These are phyloP conservation scores for Sminthurinus signatus DNA, from an alignment of 1,140 invertebrate species.

Conservation along the genomic window DNA sequence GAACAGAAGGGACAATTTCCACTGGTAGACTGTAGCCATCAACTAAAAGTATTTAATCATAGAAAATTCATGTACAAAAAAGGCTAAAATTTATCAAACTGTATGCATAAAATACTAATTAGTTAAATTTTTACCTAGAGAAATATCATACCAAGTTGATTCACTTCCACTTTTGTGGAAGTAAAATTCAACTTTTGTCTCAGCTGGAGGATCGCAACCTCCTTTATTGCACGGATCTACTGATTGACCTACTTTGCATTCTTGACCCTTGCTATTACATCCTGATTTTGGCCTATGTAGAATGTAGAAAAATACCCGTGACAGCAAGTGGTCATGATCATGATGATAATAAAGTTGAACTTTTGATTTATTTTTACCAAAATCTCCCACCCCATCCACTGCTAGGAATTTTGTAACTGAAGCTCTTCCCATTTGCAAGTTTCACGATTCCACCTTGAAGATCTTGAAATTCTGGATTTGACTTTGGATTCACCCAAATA, in stretches of 20 bases:
- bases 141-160: constrained; percentile 37
- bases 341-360: no score
- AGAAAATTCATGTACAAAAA: no score
- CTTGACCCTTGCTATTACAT: constrained; percentile 29
- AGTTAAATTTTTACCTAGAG: constrained; percentile 6
- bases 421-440: constrained; percentile 2
- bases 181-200: constrained; percentile 38
- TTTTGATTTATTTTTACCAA: constrained; percentile 38
- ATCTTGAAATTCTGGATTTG: not conserved
- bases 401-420: constrained; percentile 28
- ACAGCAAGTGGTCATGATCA: no score
- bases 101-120: no score
- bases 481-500: constrained; percentile 16
- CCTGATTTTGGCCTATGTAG: no score
- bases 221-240: constrained; percentile 20
- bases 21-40: constrained; percentile 37
- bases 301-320: no score
- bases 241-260: constrained; percentile 33
- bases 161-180: constrained; percentile 8
- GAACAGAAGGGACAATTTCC: constrained; percentile 28
- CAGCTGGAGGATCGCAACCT: constrained; percentile 37
- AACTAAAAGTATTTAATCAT: constrained; percentile 1
- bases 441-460: not conserved
- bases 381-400: constrained; percentile 37
- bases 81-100: no score